Base-by-base conservation (phyloP, 92 coral and sea anemone species). In the Zoanthus sociatus region DNA sequence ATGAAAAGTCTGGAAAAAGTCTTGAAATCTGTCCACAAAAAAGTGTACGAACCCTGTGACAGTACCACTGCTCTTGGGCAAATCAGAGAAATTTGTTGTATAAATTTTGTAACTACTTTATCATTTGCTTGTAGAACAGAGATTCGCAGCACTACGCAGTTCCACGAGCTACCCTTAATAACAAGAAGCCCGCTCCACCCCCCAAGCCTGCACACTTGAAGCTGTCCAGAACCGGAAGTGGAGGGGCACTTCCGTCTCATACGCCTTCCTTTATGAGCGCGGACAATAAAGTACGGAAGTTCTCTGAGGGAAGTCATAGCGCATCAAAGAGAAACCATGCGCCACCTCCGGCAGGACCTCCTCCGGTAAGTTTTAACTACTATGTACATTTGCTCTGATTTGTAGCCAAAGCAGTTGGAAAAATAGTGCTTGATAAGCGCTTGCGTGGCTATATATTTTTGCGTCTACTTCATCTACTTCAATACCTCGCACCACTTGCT, bases 191-290 rank as follows among this genome's bases (percentile, higher is more conserved):
- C 26, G 77, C 92, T 1, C 98, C 98, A 20, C 98, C 98, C 7
- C 98, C 98, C 3, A 95, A 95, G 84, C 98, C 98, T 15, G 93
- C 88, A 3, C 98, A 95, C 54, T 90, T 95, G 75, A 95, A 95
- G 91, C 71, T 93, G 60, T 5, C 91, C 9, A 88, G 93, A 60
- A 88, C 90, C 2, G 10, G 78, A 10, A 95, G 96, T 81, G 85
- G 85, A 66, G 85, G 73, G 1, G 74, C 33, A 14, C 85, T 66
- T 81, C 85, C 85, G 14, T 5, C 63, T 3, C 85, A 67, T 55
- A 20, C 75, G 13, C 31, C 85, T 6, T 64, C 75, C 9, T 81
- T 60, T 47, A 33, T 44, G 85, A 72, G 72, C 69, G 86, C 75
- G 10, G 91, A 91, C 42, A 37, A 53, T 14, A 89, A 84, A 55